Base-by-base conservation (phyloP, 1,140 invertebrate species). In the Meloidogyne hapla region DNA sequence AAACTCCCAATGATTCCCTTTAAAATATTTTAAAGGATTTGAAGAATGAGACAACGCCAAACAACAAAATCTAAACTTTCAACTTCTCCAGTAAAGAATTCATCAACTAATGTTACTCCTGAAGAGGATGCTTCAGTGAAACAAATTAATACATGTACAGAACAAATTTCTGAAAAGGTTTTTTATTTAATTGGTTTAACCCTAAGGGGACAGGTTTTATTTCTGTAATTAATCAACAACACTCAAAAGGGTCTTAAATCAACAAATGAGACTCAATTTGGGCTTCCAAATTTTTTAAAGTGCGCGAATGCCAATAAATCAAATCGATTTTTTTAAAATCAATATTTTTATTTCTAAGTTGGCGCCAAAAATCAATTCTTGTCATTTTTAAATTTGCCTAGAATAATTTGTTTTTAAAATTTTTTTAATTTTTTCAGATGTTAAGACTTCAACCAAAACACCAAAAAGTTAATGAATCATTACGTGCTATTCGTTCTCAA, bases 401-500 rank as follows among this genome's bases (percentile, higher is more conserved):
- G n/a, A n/a, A 18, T 26, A 18, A 25, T 12, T 25, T 69, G 4
- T 0, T 15, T 18, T n/a, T n/a, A n/a, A 23, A 48, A 28, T 15
- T 15, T 12, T 12, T 21, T 42, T 12, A 9, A 21, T 42, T 15
- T 40, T 33, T 81, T 74, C 33, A 82, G 81, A 42, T 83, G n/a
- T 23, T 48, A 42, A 61, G 64, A 63, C 61, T 83, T 23, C 78
- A 48, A n/a, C 23, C 67, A 13, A 82, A 82, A 65, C 81, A 82
- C 18, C 76, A 83, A 23, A 83, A 83, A 48, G 67, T 81, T 45
- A 76, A 80, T 40, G 81, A 82, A 45, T 42, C 81, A 45, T 45
- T 82, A 13, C n/a, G 48, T 8, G 62, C 74, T 23, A 74, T 83
- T 21, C 45, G 64, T 13, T 67, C 80, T 18, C 80, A 79, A 26